Conservation (phyloP, 1,140 invertebrate species). For the Oryctes rhinoceros region DNA sequence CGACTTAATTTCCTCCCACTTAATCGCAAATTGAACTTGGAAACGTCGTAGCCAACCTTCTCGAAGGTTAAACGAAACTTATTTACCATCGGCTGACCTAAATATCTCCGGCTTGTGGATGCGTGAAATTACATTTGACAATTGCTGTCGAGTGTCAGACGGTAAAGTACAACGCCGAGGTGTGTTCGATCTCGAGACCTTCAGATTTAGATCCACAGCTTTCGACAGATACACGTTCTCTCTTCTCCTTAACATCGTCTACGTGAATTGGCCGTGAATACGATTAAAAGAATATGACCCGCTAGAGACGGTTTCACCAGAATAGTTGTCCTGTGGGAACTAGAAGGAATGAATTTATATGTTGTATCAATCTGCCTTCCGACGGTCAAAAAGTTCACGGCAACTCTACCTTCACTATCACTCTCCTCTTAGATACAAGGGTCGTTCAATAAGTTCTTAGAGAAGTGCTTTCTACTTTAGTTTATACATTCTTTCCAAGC, state of each 20-base stretch:
- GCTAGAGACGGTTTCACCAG: not conserved
- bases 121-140: slow-evolving; percentile 21
- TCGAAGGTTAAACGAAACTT: slow-evolving; percentile 6
- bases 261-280: not conserved
- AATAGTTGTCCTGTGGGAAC: not conserved
- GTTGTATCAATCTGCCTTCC: not conserved
- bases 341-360: not conserved
- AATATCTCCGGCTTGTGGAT: slow-evolving; percentile 9
- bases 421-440: no score
- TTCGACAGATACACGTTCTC: not conserved
- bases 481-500: no score
- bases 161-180: slow-evolving; percentile 11
- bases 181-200: not conserved
- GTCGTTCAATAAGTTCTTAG: no score
- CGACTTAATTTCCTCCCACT: slow-evolving; percentile 13
- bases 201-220: not conserved
- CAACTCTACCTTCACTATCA: no score
- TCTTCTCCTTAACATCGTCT: not conserved
- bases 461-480: no score
- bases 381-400: not conserved
- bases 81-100: slow-evolving; percentile 1
- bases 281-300: slow-evolving; percentile 6
- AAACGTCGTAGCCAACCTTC: not conserved
- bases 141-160: not conserved
- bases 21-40: slow-evolving; percentile 18